Evolutionary conservation across 2,888 invertebrate genomes (phyloP).

Genomic region (Cosmopolites sordidus): DNA sequence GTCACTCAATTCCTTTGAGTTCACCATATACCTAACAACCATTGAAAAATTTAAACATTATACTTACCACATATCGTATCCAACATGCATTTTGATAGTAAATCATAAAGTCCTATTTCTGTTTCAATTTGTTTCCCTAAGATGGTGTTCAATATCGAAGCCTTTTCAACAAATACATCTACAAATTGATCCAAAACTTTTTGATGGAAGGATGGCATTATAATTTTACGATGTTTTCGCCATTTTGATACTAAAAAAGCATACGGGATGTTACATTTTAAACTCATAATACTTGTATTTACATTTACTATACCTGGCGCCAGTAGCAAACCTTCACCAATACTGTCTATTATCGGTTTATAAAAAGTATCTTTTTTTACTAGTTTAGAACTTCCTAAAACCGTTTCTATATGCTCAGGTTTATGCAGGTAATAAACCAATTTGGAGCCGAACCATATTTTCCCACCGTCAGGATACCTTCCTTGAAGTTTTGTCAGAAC

Average conservation of each 20-base stretch:
- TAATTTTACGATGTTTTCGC: conserved; percentile 55
- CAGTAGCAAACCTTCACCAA: conserved; percentile 15
- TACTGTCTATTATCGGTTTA: conserved; percentile 5
- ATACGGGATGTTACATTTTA: too few relatives aligned
- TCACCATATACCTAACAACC: too few relatives aligned
- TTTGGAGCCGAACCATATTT: conserved; percentile 18
- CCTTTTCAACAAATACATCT: conserved; percentile 58
- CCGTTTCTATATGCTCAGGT: conserved; percentile 16
- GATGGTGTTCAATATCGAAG: conserved; percentile 50
- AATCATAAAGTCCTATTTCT: conserved; percentile 53
- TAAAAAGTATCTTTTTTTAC: conserved; percentile 13
- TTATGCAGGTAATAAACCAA: conserved; percentile 8
- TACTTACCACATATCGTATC: conserved; percentile 60
- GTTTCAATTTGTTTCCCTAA: conserved; percentile 45
- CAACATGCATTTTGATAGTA: conserved; percentile 55
- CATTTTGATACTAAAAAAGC: conserved; percentile 52
- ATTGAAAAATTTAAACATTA: too few relatives aligned
- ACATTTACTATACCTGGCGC: background rate
- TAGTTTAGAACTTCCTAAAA: conserved; percentile 8
- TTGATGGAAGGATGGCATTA: conserved; percentile 62
- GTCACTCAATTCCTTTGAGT: too few relatives aligned
- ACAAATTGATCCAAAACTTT: conserved; percentile 59
- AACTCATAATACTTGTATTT: too few relatives aligned
- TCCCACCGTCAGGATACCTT: conserved; percentile 5
- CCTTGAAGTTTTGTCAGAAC: conserved; percentile 4